phyloP scores from a whole-genome alignment of 2,797 vertebrate species.

The Sebastes flavidus region DNA sequence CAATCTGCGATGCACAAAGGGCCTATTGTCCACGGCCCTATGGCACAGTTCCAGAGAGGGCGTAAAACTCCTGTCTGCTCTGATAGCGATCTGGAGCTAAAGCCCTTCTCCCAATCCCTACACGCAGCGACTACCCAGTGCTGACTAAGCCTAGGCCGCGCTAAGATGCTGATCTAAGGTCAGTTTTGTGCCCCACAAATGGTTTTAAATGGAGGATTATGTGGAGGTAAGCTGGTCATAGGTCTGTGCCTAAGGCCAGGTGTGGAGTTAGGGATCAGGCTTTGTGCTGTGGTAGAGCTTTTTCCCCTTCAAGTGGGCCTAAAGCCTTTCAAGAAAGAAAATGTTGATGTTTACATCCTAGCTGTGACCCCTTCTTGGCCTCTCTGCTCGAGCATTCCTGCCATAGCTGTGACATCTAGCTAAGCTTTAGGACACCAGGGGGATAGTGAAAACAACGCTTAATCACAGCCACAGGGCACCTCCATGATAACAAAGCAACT shows the following conservation, averaged over 20 bases:
- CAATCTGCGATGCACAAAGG: conserved; percentile 78
- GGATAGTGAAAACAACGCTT: conserved; percentile 80
- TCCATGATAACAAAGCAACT: conserved; percentile 80
- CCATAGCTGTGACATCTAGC: conserved; percentile 85
- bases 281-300: conserved; percentile 71
- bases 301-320: conserved; percentile 76
- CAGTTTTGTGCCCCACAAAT: conserved; percentile 65
- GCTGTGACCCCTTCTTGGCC: conserved; percentile 81
- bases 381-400: conserved; percentile 80
- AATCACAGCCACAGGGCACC: conserved; percentile 83
- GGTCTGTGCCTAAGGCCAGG: conserved; percentile 76
- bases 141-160: conserved; percentile 63
- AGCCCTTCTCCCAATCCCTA: conserved; percentile 69
- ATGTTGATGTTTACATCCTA: conserved; percentile 87
- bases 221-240: conserved; percentile 62
- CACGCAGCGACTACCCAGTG: conserved; percentile 63
- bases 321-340: conserved; percentile 85
- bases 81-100: conserved; percentile 82
- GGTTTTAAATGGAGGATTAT: conserved; percentile 72
- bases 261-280: conserved; percentile 74
- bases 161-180: conserved; percentile 74
- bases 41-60: conserved; percentile 76
- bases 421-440: conserved; percentile 81
- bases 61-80: conserved; percentile 77
- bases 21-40: conserved; percentile 62